Conservation (phyloP, 2,888 invertebrate genomes). For the Homarus gammarus region DNA sequence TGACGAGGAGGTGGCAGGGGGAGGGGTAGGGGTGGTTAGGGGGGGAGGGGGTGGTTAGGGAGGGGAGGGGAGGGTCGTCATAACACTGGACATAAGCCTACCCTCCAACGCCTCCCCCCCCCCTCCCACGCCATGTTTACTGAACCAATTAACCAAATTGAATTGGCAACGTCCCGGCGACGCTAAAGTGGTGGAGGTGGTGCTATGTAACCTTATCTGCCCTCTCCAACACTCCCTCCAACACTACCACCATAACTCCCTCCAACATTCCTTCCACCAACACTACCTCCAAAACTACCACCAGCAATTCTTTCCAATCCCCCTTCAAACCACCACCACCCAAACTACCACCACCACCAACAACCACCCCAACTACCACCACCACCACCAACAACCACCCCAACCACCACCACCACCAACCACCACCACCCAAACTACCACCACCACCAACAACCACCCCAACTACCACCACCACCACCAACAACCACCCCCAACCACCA, state of each 20-base stretch:
- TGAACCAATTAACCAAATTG: conserved; percentile 42
- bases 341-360: background rate
- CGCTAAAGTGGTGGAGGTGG: conserved; percentile 1
- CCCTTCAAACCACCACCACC: background rate
- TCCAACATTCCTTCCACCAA: background rate
- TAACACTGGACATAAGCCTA: conserved; percentile 1
- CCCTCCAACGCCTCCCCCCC: background rate
- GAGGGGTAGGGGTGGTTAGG: background rate
- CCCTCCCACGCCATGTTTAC: conserved; percentile 16
- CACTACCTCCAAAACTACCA: background rate
- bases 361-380: background rate
- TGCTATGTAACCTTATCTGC: background rate
- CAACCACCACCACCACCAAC: too few species aligned
- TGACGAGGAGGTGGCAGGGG: background rate
- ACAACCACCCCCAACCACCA: background rate
- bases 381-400: too few species aligned
- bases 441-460: too few species aligned
- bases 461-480: too few species aligned
- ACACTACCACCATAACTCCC: background rate
- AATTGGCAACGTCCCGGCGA: conserved; percentile 14
- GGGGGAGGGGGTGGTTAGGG: background rate
- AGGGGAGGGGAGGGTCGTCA: background rate
- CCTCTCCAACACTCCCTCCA: conserved; percentile 6
- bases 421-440: too few species aligned
- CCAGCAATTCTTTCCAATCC: too few species aligned